Evolutionary conservation across 1,140 invertebrate genomes (phyloP).

Genomic region (Drosophila lacteicornis): DNA sequence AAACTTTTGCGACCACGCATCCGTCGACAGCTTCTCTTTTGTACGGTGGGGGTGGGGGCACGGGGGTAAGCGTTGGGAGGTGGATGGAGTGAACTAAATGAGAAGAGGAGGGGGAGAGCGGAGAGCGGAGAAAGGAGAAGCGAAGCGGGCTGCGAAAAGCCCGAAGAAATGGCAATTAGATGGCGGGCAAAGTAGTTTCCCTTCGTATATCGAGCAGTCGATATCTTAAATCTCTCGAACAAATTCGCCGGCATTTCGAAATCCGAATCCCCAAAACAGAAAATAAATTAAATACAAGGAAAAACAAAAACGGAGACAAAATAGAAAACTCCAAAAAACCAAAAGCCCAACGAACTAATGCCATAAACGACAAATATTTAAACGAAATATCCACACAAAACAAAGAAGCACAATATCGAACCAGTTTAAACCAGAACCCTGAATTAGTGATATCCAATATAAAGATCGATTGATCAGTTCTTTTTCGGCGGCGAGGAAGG

Average conservation of each 20-base stretch:
- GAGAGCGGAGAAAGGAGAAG: slow-evolving; percentile 21
- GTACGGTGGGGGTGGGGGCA: too few species aligned
- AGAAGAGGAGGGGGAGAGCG: slow-evolving; percentile 11
- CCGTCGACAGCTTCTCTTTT: slow-evolving; percentile 25
- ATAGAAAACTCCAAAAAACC: slow-evolving; percentile 19
- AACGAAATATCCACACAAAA: slow-evolving; percentile 16
- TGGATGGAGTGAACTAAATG: neutral
- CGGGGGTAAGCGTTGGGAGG: too few species aligned
- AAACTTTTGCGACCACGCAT: slow-evolving; percentile 52
- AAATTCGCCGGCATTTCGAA: slow-evolving; percentile 59
- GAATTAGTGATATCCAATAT: slow-evolving; percentile 24
- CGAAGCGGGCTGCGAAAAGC: slow-evolving; percentile 22
- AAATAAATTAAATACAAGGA: slow-evolving; percentile 9
- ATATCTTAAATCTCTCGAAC: slow-evolving; percentile 48
- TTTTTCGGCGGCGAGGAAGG: slow-evolving; percentile 12
- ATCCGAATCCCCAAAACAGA: slow-evolving; percentile 11
- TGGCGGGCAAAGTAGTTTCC: slow-evolving; percentile 64
- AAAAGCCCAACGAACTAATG: slow-evolving; percentile 28
- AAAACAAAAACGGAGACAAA: slow-evolving; percentile 9
- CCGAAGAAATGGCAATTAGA: slow-evolving; percentile 53
- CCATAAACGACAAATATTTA: slow-evolving; percentile 26
- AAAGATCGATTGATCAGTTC: slow-evolving; percentile 6
- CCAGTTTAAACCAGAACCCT: slow-evolving; percentile 12
- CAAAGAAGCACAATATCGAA: slow-evolving; percentile 8
- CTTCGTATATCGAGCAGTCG: slow-evolving; percentile 67